phyloP scores from a whole-genome alignment of 2,888 invertebrate genomes.

The Cheilosia grossa region DNA sequence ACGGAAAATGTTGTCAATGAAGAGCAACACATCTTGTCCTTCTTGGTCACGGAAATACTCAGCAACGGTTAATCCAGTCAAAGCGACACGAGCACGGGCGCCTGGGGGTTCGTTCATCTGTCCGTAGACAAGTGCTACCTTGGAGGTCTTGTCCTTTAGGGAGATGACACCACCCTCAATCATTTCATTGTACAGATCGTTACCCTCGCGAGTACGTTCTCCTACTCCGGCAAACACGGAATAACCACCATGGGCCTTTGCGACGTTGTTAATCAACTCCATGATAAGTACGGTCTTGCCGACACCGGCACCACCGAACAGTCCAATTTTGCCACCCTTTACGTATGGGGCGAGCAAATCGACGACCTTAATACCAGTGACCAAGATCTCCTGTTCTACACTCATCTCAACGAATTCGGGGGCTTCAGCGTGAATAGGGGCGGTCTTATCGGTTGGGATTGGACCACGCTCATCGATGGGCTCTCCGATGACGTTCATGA shows the following conservation, averaged over 20 bases:
- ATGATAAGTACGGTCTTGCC: constrained; percentile 98
- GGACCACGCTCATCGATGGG: constrained; percentile 95
- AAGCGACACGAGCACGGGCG: constrained; percentile 95
- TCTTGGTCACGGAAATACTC: constrained; percentile 97
- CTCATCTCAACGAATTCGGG: constrained; percentile 96
- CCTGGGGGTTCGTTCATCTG: constrained; percentile 99
- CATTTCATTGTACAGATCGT: constrained; percentile 98
- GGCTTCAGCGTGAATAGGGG: constrained; percentile 95
- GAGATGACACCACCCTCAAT: constrained; percentile 96
- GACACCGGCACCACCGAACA: constrained; percentile 97
- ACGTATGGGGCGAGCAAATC: constrained; percentile 96
- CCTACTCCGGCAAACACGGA: constrained; percentile 98
- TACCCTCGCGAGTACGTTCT: constrained; percentile 96
- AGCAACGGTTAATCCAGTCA: constrained; percentile 96
- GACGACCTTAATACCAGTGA: constrained; percentile 95
- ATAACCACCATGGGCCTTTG: constrained; percentile 98
- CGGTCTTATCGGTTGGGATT: constrained; percentile 89
- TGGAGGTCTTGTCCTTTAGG: constrained; percentile 94
- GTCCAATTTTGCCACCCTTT: constrained; percentile 97
- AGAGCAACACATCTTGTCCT: constrained; percentile 96
- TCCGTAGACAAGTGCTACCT: constrained; percentile 93
- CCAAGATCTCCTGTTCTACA: constrained; percentile 95
- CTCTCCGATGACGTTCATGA: constrained; percentile 96
- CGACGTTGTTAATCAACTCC: constrained; percentile 98
- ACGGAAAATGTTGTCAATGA: constrained; percentile 98